Conservation (phyloP, 37 sponge, comb jelly and placozoan genomes). For the Halisarca cf. caerulea region DNA sequence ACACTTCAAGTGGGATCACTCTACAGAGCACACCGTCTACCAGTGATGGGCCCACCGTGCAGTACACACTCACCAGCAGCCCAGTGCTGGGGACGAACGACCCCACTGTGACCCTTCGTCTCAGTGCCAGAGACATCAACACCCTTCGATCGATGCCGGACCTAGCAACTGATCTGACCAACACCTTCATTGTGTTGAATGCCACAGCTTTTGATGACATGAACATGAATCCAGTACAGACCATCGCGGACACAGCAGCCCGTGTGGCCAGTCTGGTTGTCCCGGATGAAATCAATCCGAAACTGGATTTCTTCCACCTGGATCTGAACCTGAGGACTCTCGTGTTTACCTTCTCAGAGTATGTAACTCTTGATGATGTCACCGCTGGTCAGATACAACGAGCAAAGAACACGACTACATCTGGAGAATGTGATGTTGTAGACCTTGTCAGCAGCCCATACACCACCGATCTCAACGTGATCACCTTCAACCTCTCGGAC, state of each 20-base stretch:
- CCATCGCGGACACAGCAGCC: constrained; percentile 32
- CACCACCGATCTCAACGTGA: constrained; percentile 46
- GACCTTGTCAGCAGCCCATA: constrained; percentile 57
- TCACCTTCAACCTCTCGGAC: constrained; percentile 41
- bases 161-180: constrained; percentile 43
- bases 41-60: neutral
- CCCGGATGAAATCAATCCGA: constrained; percentile 51
- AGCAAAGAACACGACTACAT: constrained; percentile 3
- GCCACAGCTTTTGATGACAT: constrained; percentile 64
- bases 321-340: constrained; percentile 72
- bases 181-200: constrained; percentile 61
- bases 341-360: constrained; percentile 78
- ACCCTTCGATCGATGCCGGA: constrained; percentile 51
- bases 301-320: constrained; percentile 49
- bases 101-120: constrained; percentile 45
- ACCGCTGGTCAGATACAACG: constrained; percentile 38
- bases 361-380: constrained; percentile 49
- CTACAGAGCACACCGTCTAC: constrained; percentile 48
- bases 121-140: constrained; percentile 73
- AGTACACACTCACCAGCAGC: constrained; percentile 72
- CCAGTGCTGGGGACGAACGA: constrained; percentile 41
- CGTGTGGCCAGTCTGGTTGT: constrained; percentile 26
- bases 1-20: constrained; percentile 45
- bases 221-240: constrained; percentile 46
- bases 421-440: neutral